phyloP scores from a whole-genome alignment of 2,113 vertebrate species.

The Pterocles burchelli region DNA sequence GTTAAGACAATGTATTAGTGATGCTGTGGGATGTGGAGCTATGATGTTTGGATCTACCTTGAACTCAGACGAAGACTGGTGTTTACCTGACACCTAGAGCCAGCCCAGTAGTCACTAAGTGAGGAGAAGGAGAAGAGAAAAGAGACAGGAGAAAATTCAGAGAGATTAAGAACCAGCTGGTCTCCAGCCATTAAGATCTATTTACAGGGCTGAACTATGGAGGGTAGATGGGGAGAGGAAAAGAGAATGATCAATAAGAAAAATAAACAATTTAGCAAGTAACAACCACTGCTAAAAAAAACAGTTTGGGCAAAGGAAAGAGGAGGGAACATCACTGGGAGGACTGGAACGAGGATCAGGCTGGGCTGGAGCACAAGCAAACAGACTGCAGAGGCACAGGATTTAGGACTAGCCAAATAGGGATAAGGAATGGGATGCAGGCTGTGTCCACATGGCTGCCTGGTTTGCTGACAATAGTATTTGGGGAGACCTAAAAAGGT shows the following conservation, averaged over 20 bases:
- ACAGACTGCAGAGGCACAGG: background rate
- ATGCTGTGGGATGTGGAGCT: background rate
- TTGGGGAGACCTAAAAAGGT: background rate
- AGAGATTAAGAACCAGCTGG: background rate
- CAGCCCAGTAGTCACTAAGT: background rate
- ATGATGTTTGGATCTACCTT: background rate
- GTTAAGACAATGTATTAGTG: background rate
- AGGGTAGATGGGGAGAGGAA: background rate
- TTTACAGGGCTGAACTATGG: background rate
- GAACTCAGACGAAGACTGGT: background rate
- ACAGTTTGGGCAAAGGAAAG: background rate
- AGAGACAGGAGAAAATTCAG: background rate
- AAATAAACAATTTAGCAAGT: background rate
- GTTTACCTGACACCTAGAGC: background rate
- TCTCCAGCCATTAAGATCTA: background rate
- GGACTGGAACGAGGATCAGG: background rate
- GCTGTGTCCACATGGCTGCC: background rate
- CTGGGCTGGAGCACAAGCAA: background rate
- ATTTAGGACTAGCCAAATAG: background rate
- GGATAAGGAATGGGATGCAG: background rate
- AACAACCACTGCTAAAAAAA: background rate
- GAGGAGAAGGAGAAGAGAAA: background rate
- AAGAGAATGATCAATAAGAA: background rate
- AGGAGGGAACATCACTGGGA: background rate
- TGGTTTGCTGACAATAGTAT: background rate